Percentiles rank a stretch among this genome's conserved stretches.
phyloP scores from a whole-genome alignment of 2,797 vertebrate species.

The Spondyliosoma cantharus region DNA sequence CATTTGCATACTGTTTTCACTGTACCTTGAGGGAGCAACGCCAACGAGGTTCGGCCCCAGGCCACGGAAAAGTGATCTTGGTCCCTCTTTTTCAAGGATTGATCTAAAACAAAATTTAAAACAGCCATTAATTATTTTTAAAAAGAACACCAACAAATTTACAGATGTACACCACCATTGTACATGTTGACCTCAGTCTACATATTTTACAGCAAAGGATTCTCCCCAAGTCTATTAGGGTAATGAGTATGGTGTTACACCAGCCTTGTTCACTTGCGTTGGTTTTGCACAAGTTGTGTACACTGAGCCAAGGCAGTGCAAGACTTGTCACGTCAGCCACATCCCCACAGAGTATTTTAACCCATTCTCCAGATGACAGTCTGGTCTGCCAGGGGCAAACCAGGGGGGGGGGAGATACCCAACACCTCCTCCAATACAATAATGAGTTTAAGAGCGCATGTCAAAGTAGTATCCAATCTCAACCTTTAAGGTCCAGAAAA shows the following conservation, averaged over 20 bases:
- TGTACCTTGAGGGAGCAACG: constrained; percentile 96
- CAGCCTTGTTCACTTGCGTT: no score
- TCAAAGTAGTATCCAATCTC: neutral
- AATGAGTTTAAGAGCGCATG: neutral
- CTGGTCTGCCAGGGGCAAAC: neutral
- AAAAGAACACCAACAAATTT: neutral
- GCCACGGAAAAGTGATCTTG: constrained; percentile 96
- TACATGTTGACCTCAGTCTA: neutral
- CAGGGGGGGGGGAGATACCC: neutral
- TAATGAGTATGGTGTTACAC: neutral
- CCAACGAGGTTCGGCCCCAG: constrained; percentile 97
- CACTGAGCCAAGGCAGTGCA: constrained; percentile 13
- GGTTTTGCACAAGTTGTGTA: no score
- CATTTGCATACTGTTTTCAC: constrained; percentile 42
- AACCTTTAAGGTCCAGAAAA: no score
- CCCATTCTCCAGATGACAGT: constrained; percentile 30
- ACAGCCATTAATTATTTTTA: neutral
- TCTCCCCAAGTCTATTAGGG: neutral
- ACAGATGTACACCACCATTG: neutral
- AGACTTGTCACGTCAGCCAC: constrained; percentile 26
- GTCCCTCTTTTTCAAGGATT: constrained; percentile 98
- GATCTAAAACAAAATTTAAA: constrained; percentile 85
- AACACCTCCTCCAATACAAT: constrained; percentile 19
- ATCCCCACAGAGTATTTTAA: constrained; percentile 9
- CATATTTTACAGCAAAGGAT: neutral